phyloP scores from a whole-genome alignment of 2,797 vertebrate genomes.

The Notolepis coatsorum region DNA sequence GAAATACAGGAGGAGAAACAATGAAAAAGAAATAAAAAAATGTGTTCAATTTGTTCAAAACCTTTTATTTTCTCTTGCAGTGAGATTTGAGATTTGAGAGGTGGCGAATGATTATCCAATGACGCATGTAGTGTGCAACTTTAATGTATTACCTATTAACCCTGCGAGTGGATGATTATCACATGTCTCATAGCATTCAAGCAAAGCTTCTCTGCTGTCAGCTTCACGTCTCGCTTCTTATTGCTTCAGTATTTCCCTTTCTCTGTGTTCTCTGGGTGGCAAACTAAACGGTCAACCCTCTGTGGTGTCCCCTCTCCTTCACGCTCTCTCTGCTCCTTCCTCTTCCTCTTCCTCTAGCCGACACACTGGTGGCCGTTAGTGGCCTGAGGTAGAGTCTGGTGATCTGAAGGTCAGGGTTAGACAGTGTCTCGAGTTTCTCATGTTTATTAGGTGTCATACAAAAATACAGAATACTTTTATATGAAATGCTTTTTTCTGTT shows the following conservation, averaged over 20 bases:
- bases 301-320: not conserved
- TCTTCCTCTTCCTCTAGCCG: not conserved
- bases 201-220: no score
- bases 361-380: not conserved
- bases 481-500: no score
- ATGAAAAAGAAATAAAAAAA: no score
- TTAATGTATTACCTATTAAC: not conserved
- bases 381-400: not conserved
- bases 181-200: not conserved
- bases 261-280: not conserved
- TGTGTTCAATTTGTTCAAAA: no score
- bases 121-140: not conserved
- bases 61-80: no score
- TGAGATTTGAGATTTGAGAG: no score
- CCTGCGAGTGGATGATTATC: not conserved
- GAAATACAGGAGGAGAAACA: no score
- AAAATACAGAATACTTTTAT: no score
- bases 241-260: not conserved
- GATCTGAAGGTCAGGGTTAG: no score
- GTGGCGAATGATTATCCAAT: no score
- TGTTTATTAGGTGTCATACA: no score
- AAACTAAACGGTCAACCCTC: not conserved
- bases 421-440: no score
- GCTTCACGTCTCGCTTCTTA: not conserved
- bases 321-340: not conserved